Conservation (phyloP, 2,113 vertebrate genomes). For the Lophura nycthemera region DNA sequence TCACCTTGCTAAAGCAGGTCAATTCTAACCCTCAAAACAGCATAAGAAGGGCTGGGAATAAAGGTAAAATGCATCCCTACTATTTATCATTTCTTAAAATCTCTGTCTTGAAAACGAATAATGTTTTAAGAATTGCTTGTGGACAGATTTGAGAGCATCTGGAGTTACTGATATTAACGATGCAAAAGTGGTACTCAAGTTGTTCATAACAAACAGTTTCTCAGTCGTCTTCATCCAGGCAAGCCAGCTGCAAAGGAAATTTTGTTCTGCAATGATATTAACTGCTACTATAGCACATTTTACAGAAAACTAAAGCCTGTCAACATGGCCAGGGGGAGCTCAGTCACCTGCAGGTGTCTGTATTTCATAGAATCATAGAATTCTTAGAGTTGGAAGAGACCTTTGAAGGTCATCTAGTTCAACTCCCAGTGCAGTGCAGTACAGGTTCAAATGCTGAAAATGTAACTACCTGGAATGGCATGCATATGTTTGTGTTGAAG, state of each 20-base stretch:
- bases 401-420: too few relatives aligned
- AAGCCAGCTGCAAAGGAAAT: neutral
- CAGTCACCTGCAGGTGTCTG: fast-evolving
- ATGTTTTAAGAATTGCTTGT: neutral
- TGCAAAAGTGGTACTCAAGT: neutral
- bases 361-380: neutral
- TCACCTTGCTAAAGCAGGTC: neutral
- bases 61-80: neutral
- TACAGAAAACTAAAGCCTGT: neutral
- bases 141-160: neutral
- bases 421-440: too few relatives aligned
- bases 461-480: neutral
- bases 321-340: fast-evolving
- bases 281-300: neutral
- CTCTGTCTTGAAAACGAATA: neutral
- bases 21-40: neutral
- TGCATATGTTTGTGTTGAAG: neutral
- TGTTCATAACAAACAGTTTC: neutral
- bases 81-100: neutral
- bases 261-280: neutral
- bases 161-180: neutral
- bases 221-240: neutral
- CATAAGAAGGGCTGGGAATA: neutral
- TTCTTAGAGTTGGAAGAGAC: too few relatives aligned
- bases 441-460: neutral